A percentile compares a stretch with the other conserved stretches of the same genome.
Evolutionary conservation across 1,140 invertebrate species (phyloP).

Genomic region (Rhagoletis zephyria): DNA sequence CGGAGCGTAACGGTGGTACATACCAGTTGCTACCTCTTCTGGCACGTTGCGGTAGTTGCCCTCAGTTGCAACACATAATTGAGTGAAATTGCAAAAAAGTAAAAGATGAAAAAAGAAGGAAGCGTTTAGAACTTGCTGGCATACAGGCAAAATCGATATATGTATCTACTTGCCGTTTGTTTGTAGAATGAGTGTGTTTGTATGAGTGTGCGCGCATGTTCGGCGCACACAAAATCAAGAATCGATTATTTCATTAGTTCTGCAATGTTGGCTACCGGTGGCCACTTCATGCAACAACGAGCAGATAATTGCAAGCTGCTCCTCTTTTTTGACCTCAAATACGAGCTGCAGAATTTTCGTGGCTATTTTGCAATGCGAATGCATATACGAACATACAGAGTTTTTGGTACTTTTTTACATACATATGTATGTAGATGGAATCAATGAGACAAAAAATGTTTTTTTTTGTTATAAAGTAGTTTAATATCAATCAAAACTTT

Average conservation of each 20-base stretch:
- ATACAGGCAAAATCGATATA: neutral
- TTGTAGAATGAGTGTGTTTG: neutral
- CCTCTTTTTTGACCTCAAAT: neutral
- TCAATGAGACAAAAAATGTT: no score
- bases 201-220: neutral
- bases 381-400: no score
- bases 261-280: slow-evolving; percentile 42
- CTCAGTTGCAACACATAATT: slow-evolving; percentile 13
- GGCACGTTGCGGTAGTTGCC: neutral
- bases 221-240: slow-evolving; percentile 3
- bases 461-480: no score
- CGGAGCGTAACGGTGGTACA: neutral
- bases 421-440: no score
- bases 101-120: neutral
- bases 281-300: slow-evolving; percentile 31
- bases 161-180: neutral
- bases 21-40: neutral
- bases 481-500: no score
- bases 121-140: no score
- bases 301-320: slow-evolving; percentile 32
- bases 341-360: no score
- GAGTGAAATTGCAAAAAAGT: neutral
- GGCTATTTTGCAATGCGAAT: no score
- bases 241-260: slow-evolving; percentile 52
- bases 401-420: no score